phyloP scores from a whole-genome alignment of 2,797 vertebrate species.

The Manis crassicaudata region DNA sequence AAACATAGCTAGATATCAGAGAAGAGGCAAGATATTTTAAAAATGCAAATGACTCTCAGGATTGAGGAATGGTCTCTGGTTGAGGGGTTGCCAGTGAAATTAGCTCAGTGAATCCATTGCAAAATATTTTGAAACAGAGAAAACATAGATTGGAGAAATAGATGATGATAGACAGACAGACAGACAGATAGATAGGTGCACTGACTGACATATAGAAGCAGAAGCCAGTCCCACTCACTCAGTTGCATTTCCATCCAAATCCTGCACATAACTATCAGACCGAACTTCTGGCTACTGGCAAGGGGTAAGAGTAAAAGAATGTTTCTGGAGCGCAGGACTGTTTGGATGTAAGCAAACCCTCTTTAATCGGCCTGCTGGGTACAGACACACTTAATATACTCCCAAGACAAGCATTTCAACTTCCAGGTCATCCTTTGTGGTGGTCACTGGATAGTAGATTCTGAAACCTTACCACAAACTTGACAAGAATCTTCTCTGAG shows the following conservation, averaged over 20 bases:
- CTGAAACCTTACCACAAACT: slow-evolving; percentile 63
- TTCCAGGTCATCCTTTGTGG: slow-evolving; percentile 58
- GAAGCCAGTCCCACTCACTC: slow-evolving; percentile 41
- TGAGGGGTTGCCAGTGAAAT: slow-evolving; percentile 53
- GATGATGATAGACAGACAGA: neutral
- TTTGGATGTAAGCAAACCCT: slow-evolving; percentile 1
- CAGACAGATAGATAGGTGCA: neutral
- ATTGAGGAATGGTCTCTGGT: slow-evolving; percentile 56
- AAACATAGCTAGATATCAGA: neutral
- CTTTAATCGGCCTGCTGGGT: neutral
- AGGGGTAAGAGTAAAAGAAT: slow-evolving; percentile 44
- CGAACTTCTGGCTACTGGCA: neutral
- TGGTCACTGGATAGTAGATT: slow-evolving; percentile 49
- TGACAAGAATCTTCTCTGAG: slow-evolving; percentile 68
- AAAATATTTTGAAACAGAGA: slow-evolving; percentile 63
- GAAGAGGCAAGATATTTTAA: slow-evolving; percentile 35
- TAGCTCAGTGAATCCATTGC: neutral
- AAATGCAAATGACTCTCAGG: slow-evolving; percentile 49
- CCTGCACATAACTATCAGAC: neutral
- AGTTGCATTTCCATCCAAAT: slow-evolving; percentile 70
- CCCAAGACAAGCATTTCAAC: slow-evolving; percentile 22
- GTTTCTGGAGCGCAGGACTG: neutral
- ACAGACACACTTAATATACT: neutral
- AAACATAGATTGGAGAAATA: neutral
- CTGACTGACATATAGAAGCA: neutral